These are phyloP conservation scores for Polypterus bichir DNA, from an alignment of 2,113 vertebrate species.

Conservation along the genomic window DNA sequence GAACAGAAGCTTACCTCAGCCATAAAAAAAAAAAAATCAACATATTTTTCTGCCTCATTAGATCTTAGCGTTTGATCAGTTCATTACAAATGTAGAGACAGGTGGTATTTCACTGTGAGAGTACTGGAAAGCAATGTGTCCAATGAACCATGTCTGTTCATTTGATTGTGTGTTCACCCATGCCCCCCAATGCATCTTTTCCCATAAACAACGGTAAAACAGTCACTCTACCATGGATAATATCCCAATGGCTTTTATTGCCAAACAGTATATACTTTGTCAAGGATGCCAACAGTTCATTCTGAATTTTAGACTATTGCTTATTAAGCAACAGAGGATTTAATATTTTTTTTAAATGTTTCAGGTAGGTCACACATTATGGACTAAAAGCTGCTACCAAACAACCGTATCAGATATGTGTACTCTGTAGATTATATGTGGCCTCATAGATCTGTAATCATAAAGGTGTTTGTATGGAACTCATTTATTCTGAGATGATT, in stretches of 20 bases:
- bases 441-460: no score
- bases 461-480: no score
- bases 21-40: not conserved
- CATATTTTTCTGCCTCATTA: conserved; percentile 10
- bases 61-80: conserved; percentile 5
- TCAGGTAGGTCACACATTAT: no score
- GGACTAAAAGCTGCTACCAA: no score
- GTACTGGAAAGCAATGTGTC: conserved; percentile 4
- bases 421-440: no score
- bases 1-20: not conserved
- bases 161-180: conserved; percentile 2
- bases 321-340: no score
- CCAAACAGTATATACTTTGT: not conserved
- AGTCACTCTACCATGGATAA: conserved; percentile 19
- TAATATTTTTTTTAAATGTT: no score
- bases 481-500: no score
- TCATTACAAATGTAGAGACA: conserved; percentile 1
- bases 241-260: conserved; percentile 4
- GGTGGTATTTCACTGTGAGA: not conserved
- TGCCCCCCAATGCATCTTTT: not conserved
- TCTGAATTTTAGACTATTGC: no score
- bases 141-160: conserved; percentile 3
- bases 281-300: no score
- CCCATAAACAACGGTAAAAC: not conserved
- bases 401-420: no score